Evolutionary conservation across 2,113 vertebrate genomes (phyloP), one percentile per base, ranked within the genome.

Genomic region (Progne subis): DNA sequence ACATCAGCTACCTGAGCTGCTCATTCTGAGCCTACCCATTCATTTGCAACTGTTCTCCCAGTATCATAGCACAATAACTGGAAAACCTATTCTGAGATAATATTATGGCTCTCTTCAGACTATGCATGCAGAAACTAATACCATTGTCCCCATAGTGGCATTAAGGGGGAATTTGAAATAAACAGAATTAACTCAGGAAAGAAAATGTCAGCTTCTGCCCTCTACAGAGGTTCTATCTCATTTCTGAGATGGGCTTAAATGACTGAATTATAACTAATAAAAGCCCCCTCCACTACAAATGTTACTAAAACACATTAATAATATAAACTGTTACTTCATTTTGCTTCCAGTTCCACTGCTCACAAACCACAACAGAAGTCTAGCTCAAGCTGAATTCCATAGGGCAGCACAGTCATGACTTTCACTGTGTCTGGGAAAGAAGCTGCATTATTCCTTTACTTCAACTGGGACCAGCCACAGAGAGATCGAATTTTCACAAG

Each of bases 281-380:
- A 85, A 55, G 9, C 1, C 0, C 6, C 3, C 2, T 31, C 49
- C 2, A 23, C 9, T n/a, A 47, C 7, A 76, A 79, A 47, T 12
- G 12, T 37, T 41, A 80, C 4, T 29, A 60, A 46, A 55, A 64
- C 5, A 43, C 19, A 23, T 31, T 24, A 52, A 18, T 28, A 60
- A 65, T 18, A 31, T 28, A 68, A 26, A 60, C 4, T 43, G 29
- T 53, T 44, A 8, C 1, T 71, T 93, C 29, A 39, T 67, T 43
- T 53, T 11, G 3, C 3, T 70, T 75, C n/a, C 19, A 44, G 6
- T 56, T 69, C 37, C 18, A 12, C 18, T 65, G 56, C 29, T 78
- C 3, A 2, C 17, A 68, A 44, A 9, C 3, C 13, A 18, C 1
- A 9, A 34, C 49, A 64, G 17, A 70, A 52, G 5, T 18, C 79